Evolutionary conservation across 2,113 vertebrate genomes (phyloP), one percentile per base, ranked within the genome.

Genomic region (Cricetomys ansorgei): DNA sequence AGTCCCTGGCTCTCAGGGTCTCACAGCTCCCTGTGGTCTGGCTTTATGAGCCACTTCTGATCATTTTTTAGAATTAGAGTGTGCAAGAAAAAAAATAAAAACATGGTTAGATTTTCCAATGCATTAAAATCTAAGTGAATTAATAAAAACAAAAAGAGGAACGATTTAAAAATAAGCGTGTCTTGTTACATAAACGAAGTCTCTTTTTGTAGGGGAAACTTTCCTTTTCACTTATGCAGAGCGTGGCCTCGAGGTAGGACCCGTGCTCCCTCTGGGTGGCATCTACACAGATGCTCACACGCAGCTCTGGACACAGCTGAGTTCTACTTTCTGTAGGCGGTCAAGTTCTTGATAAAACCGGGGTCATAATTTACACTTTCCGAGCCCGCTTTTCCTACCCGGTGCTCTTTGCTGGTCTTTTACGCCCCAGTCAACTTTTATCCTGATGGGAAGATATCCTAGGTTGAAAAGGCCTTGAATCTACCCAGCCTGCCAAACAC

Each of bases 211-310:
- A 16, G 84, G 73, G 53, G 9, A 59, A 29, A 43, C 4, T n/a
- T 43, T 43, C n/a, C 45, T 65, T 77, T 40, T 27, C 34, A 2
- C 17, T 48, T 25, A 1, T 13, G 50, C 7, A 31, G 4, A 4
- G 31, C 1, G 31, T 0, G 11, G 67, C 9, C 8, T 21, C 1
- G 21, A 45, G 55, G 25, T 0, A 17, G 9, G n/a, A 15, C 1
- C 55, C 40, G 37, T 73, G 31, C 45, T 16, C n/a, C n/a, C n/a
- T n/a, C 1, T 1, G n/a, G 16, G 2, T 37, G 16, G 43, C 3
- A 23, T 37, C 27, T 48, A 34, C 40, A 37, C n/a, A n/a, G n/a
- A n/a, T 16, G 16, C n/a, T 37, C 48, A 19, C 2, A 55, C 25
- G 50, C n/a, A n/a, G 40, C 23, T 25, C 1, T 7, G 31, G 48